Base-by-base conservation (phyloP, 1,140 invertebrate species). In the Dendrolimus punctatus region DNA sequence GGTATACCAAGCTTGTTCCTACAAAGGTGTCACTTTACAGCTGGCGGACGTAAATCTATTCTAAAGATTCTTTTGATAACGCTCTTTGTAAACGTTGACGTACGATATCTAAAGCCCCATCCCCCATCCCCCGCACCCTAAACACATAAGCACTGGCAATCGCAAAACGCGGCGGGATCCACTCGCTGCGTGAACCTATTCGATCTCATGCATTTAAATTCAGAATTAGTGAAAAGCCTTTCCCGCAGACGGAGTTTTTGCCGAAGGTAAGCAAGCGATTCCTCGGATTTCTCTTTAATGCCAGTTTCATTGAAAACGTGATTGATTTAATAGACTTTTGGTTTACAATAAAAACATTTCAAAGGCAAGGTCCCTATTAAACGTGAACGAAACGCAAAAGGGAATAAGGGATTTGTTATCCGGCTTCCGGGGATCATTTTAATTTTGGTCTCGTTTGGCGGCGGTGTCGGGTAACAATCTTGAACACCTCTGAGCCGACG, bases 191-290 rank as follows among this genome's bases (percentile, higher is more conserved):
- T 73, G 67, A 73, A 80, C 73, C 72, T 73, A 81, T 80, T 81
- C 73, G 73, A 81, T 80, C 80, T 84, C 76, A 84, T 84, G 78
- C 78, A 84, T 84, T 84, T 84, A 84, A 84, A 84, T 84, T 80
- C 69, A 80, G 76, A 81, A 84, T 84, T 81, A 84, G 78, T 74
- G 73, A 71, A 72, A 75, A 69, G 74, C 73, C 66, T 72, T 66
- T 66, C 68, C 71, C 71, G 64, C 72, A 76, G 67, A 70, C 64
- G 60, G 66, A 68, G 60, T 77, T 79, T 80, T 76, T 65, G 46
- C 64, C 61, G 60, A 68, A 74, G 75, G 79, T 79, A 73, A 78
- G 73, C 70, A 71, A 75, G 61, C 64, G 62, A 61, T 67, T 66
- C 68, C 65, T 63, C 62, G 67, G 69, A 76, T 76, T 74, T 76